Evolutionary conservation across 2,888 invertebrate species (phyloP).

Genomic region (Athalia cordata): DNA sequence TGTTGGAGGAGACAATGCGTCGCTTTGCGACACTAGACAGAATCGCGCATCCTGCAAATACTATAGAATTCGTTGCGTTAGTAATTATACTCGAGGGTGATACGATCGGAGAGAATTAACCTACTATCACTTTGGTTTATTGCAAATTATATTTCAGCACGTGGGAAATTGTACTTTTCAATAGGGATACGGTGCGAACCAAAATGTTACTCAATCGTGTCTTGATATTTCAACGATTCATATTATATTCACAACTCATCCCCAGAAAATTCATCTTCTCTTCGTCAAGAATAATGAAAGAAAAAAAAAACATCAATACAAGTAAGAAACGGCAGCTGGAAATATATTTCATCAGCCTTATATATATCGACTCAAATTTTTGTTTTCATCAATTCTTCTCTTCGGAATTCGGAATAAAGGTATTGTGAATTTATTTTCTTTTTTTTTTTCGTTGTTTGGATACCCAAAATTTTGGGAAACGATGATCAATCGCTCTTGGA

Average conservation of each 20-base stretch:
- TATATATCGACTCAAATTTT: too few species aligned
- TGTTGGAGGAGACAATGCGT: constrained; percentile 25
- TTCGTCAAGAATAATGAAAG: neutral
- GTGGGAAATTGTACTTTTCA: constrained; percentile 68
- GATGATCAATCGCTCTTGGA: constrained; percentile 22
- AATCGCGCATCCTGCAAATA: constrained; percentile 42
- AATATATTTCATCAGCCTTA: too few species aligned
- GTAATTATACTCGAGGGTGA: constrained; percentile 66
- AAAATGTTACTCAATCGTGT: constrained; percentile 70
- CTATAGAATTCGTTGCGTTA: constrained; percentile 43
- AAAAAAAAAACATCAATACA: too few species aligned
- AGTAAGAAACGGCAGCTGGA: too few species aligned
- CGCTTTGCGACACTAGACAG: constrained; percentile 41
- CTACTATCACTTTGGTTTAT: constrained; percentile 71
- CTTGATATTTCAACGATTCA: constrained; percentile 58
- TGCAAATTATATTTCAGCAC: constrained; percentile 71
- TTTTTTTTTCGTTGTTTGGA: too few species aligned
- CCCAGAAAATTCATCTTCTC: neutral
- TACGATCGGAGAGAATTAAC: constrained; percentile 69
- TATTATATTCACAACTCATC: too few species aligned
- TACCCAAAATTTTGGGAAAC: neutral
- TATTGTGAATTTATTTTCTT: too few species aligned
- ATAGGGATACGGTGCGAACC: constrained; percentile 65
- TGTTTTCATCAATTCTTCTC: too few species aligned
- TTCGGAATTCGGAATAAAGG: too few species aligned